phyloP scores from a whole-genome alignment of 2,797 vertebrate genomes.

The Esox lucius region DNA sequence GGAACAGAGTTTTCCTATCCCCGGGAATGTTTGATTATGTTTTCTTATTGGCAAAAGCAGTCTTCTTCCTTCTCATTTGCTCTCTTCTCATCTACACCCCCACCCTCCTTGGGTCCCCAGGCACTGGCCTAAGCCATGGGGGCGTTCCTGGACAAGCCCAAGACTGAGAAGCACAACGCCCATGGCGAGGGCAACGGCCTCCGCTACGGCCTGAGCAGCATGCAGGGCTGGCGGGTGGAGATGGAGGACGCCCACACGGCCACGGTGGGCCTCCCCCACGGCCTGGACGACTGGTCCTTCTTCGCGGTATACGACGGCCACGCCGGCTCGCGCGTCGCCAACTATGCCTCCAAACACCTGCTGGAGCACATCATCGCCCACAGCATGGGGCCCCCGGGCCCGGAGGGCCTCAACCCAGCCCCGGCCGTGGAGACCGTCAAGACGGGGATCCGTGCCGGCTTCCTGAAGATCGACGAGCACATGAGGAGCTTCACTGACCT shows the following conservation, averaged over 20 bases:
- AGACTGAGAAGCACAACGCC: conserved; percentile 96
- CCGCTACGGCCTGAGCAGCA: conserved; percentile 95
- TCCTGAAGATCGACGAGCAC: conserved; percentile 96
- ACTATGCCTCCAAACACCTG: conserved; percentile 95
- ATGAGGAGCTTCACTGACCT: conserved; percentile 99
- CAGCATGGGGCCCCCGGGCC: conserved; percentile 58
- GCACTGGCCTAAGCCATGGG: conserved; percentile 87
- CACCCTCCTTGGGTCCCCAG: conserved; percentile 49
- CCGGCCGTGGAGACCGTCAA: conserved; percentile 90
- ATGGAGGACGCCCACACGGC: conserved; percentile 99
- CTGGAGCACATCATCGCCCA: conserved; percentile 93
- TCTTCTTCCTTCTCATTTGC: neutral
- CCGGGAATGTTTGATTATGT: no score
- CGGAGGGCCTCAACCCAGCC: conserved; percentile 65
- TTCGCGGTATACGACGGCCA: conserved; percentile 98
- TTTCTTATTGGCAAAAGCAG: neutral
- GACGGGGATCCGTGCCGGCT: conserved; percentile 91
- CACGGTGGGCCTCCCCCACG: conserved; percentile 89
- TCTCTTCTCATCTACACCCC: neutral
- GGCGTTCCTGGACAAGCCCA: conserved; percentile 99
- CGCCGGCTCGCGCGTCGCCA: conserved; percentile 94
- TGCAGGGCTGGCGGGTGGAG: conserved; percentile 99
- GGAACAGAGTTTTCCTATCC: no score
- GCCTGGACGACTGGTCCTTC: conserved; percentile 95
- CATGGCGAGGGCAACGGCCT: conserved; percentile 93